These are phyloP conservation scores for Oreonectes daqikongensis DNA, from an alignment of 2,797 vertebrate genomes.

Conservation along the genomic window DNA sequence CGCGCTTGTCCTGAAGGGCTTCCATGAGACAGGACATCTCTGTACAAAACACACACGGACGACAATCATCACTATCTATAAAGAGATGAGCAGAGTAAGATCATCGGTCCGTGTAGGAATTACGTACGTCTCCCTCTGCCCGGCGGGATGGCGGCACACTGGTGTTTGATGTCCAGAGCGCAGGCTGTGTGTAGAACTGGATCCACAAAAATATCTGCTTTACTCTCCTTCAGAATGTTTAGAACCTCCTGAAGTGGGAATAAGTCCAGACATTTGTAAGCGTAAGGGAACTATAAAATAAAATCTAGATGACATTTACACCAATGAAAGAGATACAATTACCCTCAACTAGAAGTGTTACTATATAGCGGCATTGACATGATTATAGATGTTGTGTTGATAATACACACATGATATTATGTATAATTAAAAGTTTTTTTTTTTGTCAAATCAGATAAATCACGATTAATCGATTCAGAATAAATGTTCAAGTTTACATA, in stretches of 20 bases:
- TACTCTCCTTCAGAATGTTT: constrained; percentile 97
- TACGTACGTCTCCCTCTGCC: constrained; percentile 93
- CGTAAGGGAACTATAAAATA: not conserved
- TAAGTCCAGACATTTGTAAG: not conserved
- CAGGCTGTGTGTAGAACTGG: constrained; percentile 96
- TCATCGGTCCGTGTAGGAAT: not conserved
- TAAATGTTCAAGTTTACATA: too few species aligned
- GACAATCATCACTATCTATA: not conserved
- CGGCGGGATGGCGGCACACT: constrained; percentile 94
- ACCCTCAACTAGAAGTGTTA: too few species aligned
- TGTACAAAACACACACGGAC: constrained; percentile 61
- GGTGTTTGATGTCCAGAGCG: constrained; percentile 96
- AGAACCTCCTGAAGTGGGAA: constrained; percentile 84
- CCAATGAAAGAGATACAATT: too few species aligned
- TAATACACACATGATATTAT: too few species aligned
- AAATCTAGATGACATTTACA: not conserved
- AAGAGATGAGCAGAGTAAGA: not conserved
- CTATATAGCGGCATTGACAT: too few species aligned
- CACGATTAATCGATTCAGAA: too few species aligned
- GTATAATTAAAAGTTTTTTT: too few species aligned
- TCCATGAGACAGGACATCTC: constrained; percentile 99
- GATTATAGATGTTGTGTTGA: too few species aligned
- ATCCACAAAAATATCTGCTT: constrained; percentile 97
- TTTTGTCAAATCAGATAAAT: too few species aligned
- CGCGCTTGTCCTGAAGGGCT: constrained; percentile 92